Percentiles rank a stretch among this genome's conserved stretches.
Evolutionary conservation across 1,140 invertebrate genomes (phyloP).

Genomic region (Drosophila lini): DNA sequence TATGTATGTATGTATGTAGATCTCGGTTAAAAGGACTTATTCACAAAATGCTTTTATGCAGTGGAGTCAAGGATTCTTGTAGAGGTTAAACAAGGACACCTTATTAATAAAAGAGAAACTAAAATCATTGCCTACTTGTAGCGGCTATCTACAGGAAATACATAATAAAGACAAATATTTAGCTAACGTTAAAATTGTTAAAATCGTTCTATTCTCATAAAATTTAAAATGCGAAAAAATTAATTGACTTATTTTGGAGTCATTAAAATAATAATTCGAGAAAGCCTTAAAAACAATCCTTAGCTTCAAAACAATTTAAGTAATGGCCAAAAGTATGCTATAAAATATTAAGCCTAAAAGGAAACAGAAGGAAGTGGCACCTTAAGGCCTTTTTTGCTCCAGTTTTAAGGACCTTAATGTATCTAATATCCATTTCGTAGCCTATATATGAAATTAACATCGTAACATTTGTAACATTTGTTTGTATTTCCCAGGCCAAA

Average conservation of each 20-base stretch:
- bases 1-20: not conserved
- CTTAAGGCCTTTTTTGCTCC: not conserved
- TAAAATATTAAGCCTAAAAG: not conserved
- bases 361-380: not conserved
- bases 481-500: slow-evolving; percentile 39
- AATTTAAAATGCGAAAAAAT: not conserved
- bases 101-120: not conserved
- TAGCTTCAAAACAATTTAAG: not conserved
- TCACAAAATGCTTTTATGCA: not conserved
- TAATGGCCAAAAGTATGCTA: not conserved
- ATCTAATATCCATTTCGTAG: not conserved
- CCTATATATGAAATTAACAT: not conserved
- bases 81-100: not conserved
- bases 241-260: not conserved
- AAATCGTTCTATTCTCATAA: not conserved
- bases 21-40: not conserved
- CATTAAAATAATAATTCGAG: not conserved
- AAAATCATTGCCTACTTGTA: not conserved
- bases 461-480: too few relatives aligned
- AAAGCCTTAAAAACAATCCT: not conserved
- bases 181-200: not conserved
- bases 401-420: not conserved
- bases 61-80: not conserved
- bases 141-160: not conserved
- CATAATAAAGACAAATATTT: not conserved